A percentile compares a stretch with the other conserved stretches of the same genome.
Conservation (phyloP, 2,888 invertebrate species). For the Criorhina ranunculi region DNA sequence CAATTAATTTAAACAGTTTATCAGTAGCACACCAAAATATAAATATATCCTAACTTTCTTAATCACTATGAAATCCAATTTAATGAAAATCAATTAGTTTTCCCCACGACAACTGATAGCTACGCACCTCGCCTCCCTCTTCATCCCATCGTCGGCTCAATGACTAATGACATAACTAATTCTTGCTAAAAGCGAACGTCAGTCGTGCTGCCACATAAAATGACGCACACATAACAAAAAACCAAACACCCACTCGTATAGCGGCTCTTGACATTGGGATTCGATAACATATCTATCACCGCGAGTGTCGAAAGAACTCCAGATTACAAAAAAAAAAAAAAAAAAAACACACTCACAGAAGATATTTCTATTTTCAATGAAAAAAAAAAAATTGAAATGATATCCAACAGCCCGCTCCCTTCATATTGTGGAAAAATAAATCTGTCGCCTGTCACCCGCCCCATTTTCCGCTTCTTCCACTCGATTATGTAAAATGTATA, state of each 20-base stretch:
- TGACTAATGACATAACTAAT: slow-evolving; percentile 72
- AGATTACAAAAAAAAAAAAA: slow-evolving; percentile 1
- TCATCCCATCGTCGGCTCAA: slow-evolving; percentile 11
- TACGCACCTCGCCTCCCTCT: slow-evolving; percentile 1
- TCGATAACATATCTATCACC: slow-evolving; percentile 53
- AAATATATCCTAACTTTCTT: slow-evolving; percentile 36
- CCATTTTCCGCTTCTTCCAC: slow-evolving; percentile 18
- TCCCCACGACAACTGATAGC: slow-evolving; percentile 51
- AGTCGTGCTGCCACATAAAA: slow-evolving; percentile 31
- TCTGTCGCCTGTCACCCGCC: slow-evolving; percentile 37
- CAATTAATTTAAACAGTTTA: slow-evolving; percentile 49
- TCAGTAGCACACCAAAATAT: slow-evolving; percentile 21
- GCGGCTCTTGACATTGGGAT: slow-evolving; percentile 71
- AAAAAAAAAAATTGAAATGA: not conserved
- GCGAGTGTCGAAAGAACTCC: slow-evolving; percentile 34
- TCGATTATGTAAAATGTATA: slow-evolving; percentile 46
- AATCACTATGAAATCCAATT: slow-evolving; percentile 69
- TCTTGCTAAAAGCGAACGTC: slow-evolving; percentile 58
- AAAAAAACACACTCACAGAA: slow-evolving; percentile 1
- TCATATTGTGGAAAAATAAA: slow-evolving; percentile 26
- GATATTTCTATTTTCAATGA: slow-evolving; percentile 33
- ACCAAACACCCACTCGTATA: not conserved
- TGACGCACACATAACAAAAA: slow-evolving; percentile 6
- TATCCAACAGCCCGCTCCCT: slow-evolving; percentile 42
- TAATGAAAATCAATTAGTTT: slow-evolving; percentile 71